Evolutionary conservation across 1,140 invertebrate genomes (phyloP), one percentile per base, ranked within the genome.

Genomic region (Drosophila nigromelanica): DNA sequence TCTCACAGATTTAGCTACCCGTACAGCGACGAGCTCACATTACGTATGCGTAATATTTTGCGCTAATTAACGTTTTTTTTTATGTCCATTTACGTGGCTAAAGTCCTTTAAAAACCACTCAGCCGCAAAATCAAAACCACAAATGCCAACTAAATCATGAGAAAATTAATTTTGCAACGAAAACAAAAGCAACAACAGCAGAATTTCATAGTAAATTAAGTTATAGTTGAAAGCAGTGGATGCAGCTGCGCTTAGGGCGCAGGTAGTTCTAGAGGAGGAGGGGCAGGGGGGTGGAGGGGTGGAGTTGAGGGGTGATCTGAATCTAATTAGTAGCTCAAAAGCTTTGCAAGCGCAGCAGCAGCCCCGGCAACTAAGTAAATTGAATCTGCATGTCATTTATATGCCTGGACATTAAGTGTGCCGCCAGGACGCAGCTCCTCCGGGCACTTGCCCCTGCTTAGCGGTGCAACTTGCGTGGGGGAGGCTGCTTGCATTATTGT

Each of bases 311-410:
- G 18, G 30, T 33, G 14, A 42, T 60, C 56, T 69, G 79, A 87
- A 86, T 86, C 82, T 86, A 86, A 86, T 86, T 86, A 86, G 82
- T 81, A 69, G 63, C 82, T 86, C 67, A 76, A 86, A 87, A 87
- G 82, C 81, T 62, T 71, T 71, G 60, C 69, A 64, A 68, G 39
- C 50, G 72, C 61, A 55, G 42, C 56, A 67, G 42, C 14, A 6
- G 42, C 42, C 42, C 51, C 30, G 72, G 64, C 69, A 82, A 73
- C 67, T 76, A 68, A 75, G 81, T 68, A 81, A 85, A 85, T 82
- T 87, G 81, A 81, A 85, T 78, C 82, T 78, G 82, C 82, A 78
- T 85, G 81, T 87, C 82, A 85, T 85, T 85, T 83, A 87, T 79
- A 81, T 86, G 81, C 73, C 77, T 76, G 81, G 80, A 83, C 80